Conservation (phyloP, 2,888 invertebrate species). For the Spodoptera picta region DNA sequence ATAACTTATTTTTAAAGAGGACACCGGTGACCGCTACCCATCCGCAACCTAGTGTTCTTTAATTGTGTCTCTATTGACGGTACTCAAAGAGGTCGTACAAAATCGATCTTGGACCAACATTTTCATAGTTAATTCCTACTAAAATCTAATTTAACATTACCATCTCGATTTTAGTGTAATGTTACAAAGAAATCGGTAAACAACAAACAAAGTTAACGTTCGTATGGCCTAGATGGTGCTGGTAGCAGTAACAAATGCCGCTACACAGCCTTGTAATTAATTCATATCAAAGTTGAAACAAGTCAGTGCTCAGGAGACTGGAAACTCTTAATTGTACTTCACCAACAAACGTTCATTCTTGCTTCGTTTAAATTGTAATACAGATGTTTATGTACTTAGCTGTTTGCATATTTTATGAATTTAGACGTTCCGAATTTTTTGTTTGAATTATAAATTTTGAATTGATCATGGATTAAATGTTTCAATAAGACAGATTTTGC, state of each 20-base stretch:
- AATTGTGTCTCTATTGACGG: too few species aligned
- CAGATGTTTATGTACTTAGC: constrained; percentile 23
- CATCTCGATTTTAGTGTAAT: constrained; percentile 2
- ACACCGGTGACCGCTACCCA: too few species aligned
- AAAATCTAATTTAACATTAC: background rate
- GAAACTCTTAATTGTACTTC: constrained; percentile 63
- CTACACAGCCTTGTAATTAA: constrained; percentile 65
- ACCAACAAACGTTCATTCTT: constrained; percentile 64
- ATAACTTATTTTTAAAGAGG: too few species aligned
- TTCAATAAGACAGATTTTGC: too few species aligned
- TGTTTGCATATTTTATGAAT: constrained; percentile 13
- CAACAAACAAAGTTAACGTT: constrained; percentile 31
- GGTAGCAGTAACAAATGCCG: constrained; percentile 57
- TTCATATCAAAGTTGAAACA: constrained; percentile 59
- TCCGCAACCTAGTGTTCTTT: too few species aligned
- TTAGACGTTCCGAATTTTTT: constrained; percentile 4
- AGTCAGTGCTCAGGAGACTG: constrained; percentile 51
- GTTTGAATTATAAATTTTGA: too few species aligned
- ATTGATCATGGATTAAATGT: too few species aligned
- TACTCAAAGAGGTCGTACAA: too few species aligned
- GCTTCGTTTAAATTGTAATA: constrained; percentile 45
- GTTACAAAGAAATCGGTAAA: constrained; percentile 27
- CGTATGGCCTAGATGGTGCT: constrained; percentile 48
- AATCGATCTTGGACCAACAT: too few species aligned
- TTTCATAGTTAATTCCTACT: too few species aligned